phyloP scores from a whole-genome alignment of 2,113 vertebrate species.

The Delphinus delphis region DNA sequence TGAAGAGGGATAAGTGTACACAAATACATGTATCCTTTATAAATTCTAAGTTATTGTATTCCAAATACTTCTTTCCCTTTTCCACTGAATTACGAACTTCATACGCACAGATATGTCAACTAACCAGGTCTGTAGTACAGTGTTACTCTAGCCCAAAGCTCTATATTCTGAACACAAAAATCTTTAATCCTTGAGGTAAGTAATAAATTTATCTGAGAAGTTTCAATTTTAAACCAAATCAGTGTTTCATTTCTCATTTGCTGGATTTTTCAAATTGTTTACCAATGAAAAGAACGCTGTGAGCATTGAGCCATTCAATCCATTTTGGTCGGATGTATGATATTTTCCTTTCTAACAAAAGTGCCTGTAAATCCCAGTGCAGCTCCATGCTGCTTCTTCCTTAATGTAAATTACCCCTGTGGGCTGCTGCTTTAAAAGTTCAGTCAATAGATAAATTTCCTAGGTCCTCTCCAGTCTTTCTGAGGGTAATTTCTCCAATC shows the following conservation, averaged over 20 bases:
- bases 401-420: slow-evolving; percentile 71
- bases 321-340: slow-evolving; percentile 71
- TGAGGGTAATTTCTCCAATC: slow-evolving; percentile 54
- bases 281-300: slow-evolving; percentile 73
- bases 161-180: slow-evolving; percentile 67
- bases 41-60: slow-evolving; percentile 37
- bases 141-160: slow-evolving; percentile 58
- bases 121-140: background rate
- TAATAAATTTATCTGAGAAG: slow-evolving; percentile 70
- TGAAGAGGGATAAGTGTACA: background rate
- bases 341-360: slow-evolving; percentile 76
- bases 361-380: slow-evolving; percentile 64
- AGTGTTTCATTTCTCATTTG: slow-evolving; percentile 77
- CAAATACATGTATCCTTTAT: background rate
- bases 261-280: slow-evolving; percentile 79
- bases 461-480: slow-evolving; percentile 57
- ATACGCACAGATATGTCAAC: background rate
- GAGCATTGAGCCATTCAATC: slow-evolving; percentile 77
- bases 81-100: background rate
- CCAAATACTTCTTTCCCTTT: slow-evolving; percentile 25
- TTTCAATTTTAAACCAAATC: slow-evolving; percentile 81
- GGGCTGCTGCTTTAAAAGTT: slow-evolving; percentile 68
- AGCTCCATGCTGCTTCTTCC: slow-evolving; percentile 66
- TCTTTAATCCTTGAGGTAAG: slow-evolving; percentile 66
- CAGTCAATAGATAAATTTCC: slow-evolving; percentile 63